A percentile compares a stretch with the other conserved stretches of the same genome.
These are phyloP conservation scores for Trisateles emortualis DNA, from an alignment of 2,888 invertebrate genomes.

Conservation along the genomic window DNA sequence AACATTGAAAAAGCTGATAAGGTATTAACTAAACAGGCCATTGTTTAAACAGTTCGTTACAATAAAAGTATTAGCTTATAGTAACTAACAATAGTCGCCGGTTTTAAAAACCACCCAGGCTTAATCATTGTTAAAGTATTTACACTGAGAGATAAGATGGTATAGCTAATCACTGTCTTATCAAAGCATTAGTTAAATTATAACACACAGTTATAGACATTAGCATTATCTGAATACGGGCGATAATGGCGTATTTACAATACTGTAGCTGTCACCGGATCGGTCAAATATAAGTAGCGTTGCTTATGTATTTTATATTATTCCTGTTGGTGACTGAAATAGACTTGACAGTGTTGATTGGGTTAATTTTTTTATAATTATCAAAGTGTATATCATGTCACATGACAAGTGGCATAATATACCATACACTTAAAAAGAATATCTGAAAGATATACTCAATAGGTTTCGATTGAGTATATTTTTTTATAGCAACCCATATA, in stretches of 20 bases:
- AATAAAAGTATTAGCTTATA: constrained; percentile 2
- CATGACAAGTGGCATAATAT: no score
- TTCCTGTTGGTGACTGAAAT: not conserved
- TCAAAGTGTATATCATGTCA: no score
- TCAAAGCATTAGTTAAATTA: constrained; percentile 26
- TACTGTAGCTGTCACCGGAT: not conserved
- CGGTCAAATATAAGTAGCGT: not conserved
- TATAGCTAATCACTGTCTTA: constrained; percentile 30
- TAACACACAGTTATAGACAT: not conserved
- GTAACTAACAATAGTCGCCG: not conserved
- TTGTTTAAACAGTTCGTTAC: constrained; percentile 1
- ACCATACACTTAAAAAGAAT: no score
- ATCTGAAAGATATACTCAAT: no score
- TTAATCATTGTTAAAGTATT: constrained; percentile 13
- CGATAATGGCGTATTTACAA: not conserved
- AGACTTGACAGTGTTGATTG: constrained; percentile 1
- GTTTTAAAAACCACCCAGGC: not conserved
- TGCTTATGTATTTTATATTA: not conserved
- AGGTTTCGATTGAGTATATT: no score
- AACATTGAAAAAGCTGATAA: not conserved
- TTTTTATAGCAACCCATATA: no score
- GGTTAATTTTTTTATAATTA: no score
- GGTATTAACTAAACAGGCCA: not conserved
- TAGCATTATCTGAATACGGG: not conserved
- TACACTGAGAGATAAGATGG: constrained; percentile 14